phyloP scores from a whole-genome alignment of 2,888 invertebrate genomes.

The Drepana falcataria region DNA sequence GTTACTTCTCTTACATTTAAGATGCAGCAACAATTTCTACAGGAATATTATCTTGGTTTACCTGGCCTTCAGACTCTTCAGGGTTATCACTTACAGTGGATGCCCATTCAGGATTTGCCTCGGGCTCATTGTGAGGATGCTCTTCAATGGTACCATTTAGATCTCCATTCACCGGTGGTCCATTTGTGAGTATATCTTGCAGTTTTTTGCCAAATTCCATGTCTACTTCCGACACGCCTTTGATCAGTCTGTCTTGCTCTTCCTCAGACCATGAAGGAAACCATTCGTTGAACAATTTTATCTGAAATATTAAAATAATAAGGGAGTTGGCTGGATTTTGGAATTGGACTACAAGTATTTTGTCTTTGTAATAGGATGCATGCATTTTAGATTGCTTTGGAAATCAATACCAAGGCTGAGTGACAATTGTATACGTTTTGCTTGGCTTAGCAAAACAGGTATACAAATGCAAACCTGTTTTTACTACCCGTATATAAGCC shows the following conservation, averaged over 20 bases:
- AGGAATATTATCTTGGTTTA: conserved; percentile 47
- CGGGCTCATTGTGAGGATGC: conserved; percentile 30
- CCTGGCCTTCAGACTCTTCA: conserved; percentile 21
- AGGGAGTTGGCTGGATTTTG: neutral
- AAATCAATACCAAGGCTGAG: too few species aligned
- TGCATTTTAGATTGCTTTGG: too few species aligned
- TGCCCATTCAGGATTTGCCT: conserved; percentile 18
- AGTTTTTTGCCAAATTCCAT: conserved; percentile 84
- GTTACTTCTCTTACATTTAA: conserved; percentile 28
- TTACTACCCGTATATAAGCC: too few species aligned
- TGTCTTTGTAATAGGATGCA: too few species aligned
- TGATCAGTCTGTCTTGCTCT: conserved; percentile 83
- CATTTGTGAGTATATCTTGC: conserved; percentile 64
- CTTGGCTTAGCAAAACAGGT: too few species aligned
- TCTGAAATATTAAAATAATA: conserved; percentile 61
- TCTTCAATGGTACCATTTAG: conserved; percentile 50
- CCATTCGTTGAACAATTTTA: conserved; percentile 92
- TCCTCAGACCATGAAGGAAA: conserved; percentile 87
- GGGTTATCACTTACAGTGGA: conserved; percentile 18
- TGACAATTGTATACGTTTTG: too few species aligned
- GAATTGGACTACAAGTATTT: neutral
- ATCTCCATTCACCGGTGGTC: conserved; percentile 59
- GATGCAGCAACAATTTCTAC: conserved; percentile 67
- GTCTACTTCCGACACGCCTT: conserved; percentile 85
- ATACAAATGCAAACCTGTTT: too few species aligned